Conservation (phyloP, 2,888 invertebrate genomes). For the Griposia aprilina region DNA sequence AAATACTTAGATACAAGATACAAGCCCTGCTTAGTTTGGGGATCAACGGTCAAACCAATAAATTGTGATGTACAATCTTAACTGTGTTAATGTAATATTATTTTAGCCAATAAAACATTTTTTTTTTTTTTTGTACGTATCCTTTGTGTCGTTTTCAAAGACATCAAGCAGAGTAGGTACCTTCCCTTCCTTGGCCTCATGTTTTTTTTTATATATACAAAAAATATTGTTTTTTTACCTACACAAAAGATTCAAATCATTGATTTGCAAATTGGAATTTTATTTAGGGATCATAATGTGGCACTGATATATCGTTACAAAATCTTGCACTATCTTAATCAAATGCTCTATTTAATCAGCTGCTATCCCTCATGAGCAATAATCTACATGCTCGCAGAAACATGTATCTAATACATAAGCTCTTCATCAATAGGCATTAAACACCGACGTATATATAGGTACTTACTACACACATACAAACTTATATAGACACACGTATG, state of each 20-base stretch:
- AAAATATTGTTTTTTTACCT: too few relatives aligned
- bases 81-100: too few relatives aligned
- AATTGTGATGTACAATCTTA: too few relatives aligned
- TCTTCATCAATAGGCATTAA: conserved; percentile 39
- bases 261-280: neutral
- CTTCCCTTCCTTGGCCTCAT: neutral
- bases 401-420: conserved; percentile 16
- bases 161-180: neutral
- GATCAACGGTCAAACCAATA: too few relatives aligned
- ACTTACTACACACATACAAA: neutral
- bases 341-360: neutral
- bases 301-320: neutral
- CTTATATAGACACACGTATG: neutral
- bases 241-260: too few relatives aligned
- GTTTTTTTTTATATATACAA: neutral
- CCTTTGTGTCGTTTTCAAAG: neutral
- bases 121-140: too few relatives aligned
- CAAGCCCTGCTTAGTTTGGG: too few relatives aligned
- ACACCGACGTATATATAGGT: conserved; percentile 16
- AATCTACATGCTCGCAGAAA: neutral
- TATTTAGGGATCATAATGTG: neutral
- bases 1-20: too few relatives aligned
- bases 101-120: too few relatives aligned
- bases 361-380: neutral
- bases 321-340: neutral